Conservation (phyloP, 2,113 vertebrate species). For the Casuarius casuarius region DNA sequence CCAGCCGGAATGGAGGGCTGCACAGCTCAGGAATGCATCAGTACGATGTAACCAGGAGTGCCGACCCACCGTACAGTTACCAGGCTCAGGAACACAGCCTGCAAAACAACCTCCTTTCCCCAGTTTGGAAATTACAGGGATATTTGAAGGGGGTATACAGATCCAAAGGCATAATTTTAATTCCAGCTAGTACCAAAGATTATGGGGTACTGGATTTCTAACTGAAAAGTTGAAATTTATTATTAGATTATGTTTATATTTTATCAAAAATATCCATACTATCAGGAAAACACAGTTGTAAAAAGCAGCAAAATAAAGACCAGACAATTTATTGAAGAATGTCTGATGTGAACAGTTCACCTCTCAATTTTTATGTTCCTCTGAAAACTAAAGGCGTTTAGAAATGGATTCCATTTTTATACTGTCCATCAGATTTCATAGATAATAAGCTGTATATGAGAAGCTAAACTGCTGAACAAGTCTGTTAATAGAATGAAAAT, state of each 20-base stretch:
- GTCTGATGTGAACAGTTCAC: background rate
- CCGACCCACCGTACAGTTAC: background rate
- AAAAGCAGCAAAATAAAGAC: background rate
- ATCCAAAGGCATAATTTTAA: background rate
- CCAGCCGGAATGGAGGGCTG: background rate
- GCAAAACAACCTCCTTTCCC: background rate
- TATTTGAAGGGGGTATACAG: background rate
- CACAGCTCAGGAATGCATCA: background rate
- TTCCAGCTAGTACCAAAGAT: background rate
- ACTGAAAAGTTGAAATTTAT: background rate
- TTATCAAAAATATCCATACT: background rate
- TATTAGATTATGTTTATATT: background rate
- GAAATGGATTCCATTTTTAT: background rate
- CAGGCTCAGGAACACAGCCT: accelerated
- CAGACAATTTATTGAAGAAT: background rate
- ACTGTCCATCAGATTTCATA: background rate
- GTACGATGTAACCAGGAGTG: background rate
- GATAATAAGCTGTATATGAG: background rate
- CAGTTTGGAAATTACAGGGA: background rate
- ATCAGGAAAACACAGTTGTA: accelerated
- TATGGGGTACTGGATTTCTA: background rate
- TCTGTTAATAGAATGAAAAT: background rate
- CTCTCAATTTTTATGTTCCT: background rate
- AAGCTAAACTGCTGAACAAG: background rate
- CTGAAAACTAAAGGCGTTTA: background rate